Conservation (phyloP, 2,113 vertebrate genomes). For the Ivindomyrus marchei region DNA sequence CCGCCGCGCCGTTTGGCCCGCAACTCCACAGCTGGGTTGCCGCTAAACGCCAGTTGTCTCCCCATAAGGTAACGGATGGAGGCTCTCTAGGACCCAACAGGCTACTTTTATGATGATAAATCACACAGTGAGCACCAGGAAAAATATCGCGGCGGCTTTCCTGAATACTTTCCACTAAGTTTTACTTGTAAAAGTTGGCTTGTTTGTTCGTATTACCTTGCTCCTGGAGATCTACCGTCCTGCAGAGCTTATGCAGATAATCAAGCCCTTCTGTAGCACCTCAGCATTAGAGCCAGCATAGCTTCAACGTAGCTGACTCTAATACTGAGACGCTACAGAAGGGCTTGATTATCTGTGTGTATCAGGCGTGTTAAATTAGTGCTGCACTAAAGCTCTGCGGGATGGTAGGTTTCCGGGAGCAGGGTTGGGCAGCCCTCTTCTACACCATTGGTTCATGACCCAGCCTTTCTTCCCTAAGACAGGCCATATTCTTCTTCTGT, state of each 20-base stretch:
- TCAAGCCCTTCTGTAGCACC: no score
- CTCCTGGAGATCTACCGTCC: no score
- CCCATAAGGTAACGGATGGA: background rate
- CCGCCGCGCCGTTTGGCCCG: background rate
- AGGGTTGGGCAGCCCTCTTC: background rate
- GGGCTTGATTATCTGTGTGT: no score
- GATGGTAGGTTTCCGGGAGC: no score
- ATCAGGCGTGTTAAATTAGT: no score
- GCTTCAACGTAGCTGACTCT: no score
- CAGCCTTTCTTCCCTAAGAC: background rate
- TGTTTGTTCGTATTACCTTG: background rate
- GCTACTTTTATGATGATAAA: slow-evolving; percentile 1
- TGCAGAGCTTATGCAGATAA: no score
- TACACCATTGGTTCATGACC: background rate
- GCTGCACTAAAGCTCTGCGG: no score
- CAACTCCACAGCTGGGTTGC: background rate
- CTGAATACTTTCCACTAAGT: background rate
- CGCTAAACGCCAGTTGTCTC: background rate
- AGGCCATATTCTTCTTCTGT: background rate
- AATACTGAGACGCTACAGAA: no score
- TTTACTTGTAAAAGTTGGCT: background rate
- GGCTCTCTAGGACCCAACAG: background rate
- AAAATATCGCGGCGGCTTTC: background rate
- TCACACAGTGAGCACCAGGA: background rate
- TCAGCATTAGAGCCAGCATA: no score